These are phyloP conservation scores for Philaenus spumarius DNA, from an alignment of 1,140 invertebrate genomes.

Conservation along the genomic window DNA sequence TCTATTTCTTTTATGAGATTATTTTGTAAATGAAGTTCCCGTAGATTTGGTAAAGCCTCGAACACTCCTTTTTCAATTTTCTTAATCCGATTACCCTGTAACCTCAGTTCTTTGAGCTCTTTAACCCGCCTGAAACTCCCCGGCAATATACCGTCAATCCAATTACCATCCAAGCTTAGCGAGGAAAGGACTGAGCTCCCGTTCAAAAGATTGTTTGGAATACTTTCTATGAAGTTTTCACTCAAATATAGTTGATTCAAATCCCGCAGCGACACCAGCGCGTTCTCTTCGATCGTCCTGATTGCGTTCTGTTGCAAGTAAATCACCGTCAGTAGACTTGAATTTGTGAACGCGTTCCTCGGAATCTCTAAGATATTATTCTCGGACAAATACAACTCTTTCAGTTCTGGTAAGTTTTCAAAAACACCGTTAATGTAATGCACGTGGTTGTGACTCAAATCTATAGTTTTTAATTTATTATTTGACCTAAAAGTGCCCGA, in stretches of 20 bases:
- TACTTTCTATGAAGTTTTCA: conserved; percentile 71
- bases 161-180: conserved; percentile 84
- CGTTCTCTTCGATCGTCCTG: conserved; percentile 58
- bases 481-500: conserved; percentile 64
- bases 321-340: conserved; percentile 64
- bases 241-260: conserved; percentile 76
- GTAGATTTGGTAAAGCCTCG: conserved; percentile 63
- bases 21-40: conserved; percentile 80
- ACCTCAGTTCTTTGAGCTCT: conserved; percentile 65
- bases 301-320: conserved; percentile 84
- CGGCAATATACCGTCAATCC: conserved; percentile 68
- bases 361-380: conserved; percentile 82
- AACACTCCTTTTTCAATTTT: conserved; percentile 70
- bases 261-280: conserved; percentile 62
- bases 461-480: conserved; percentile 65
- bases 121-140: conserved; percentile 67
- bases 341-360: conserved; percentile 69
- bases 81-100: conserved; percentile 75
- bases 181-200: conserved; percentile 66
- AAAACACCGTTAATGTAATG: conserved; percentile 76
- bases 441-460: conserved; percentile 83
- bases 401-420: conserved; percentile 62
- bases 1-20: conserved; percentile 77
- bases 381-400: conserved; percentile 72
- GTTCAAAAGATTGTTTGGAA: conserved; percentile 65